A percentile compares a stretch with the other conserved stretches of the same genome.
These are phyloP conservation scores for Lasioglossum albipes DNA, from an alignment of 1,140 invertebrate genomes.

Conservation along the genomic window DNA sequence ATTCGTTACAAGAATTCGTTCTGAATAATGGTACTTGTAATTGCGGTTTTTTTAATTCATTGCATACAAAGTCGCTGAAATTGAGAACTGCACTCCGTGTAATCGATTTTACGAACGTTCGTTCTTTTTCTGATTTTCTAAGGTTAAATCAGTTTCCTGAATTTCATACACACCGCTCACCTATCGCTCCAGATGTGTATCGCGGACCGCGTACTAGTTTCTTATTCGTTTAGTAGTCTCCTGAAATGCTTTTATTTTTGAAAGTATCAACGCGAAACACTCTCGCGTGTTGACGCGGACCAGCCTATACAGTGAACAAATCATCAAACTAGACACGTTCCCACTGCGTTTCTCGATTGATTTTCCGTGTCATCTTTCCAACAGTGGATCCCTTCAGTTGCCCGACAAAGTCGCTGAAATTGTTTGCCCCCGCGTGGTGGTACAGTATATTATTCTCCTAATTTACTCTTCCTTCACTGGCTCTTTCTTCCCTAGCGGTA, in stretches of 20 bases:
- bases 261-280: not conserved
- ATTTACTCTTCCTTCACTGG: slow-evolving; percentile 91
- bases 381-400: no score
- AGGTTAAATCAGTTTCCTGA: slow-evolving; percentile 9
- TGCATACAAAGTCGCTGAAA: no score
- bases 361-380: no score
- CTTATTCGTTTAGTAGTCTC: not conserved
- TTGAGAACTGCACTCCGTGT: not conserved
- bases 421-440: slow-evolving; percentile 33
- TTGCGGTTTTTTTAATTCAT: no score
- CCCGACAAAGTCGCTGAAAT: slow-evolving; percentile 29
- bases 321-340: no score
- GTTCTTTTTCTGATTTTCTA: not conserved
- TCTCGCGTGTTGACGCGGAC: not conserved
- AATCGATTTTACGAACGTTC: not conserved
- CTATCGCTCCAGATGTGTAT: not conserved
- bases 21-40: no score
- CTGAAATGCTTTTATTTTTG: no score
- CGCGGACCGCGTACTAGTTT: not conserved
- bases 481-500: slow-evolving; percentile 94
- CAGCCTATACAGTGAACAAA: no score
- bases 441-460: not conserved
- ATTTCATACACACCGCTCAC: not conserved
- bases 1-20: no score
- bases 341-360: no score